Evolutionary conservation across 1,140 invertebrate species (phyloP), one percentile per base, ranked within the genome.

Genomic region (Potamilus streckersoni): DNA sequence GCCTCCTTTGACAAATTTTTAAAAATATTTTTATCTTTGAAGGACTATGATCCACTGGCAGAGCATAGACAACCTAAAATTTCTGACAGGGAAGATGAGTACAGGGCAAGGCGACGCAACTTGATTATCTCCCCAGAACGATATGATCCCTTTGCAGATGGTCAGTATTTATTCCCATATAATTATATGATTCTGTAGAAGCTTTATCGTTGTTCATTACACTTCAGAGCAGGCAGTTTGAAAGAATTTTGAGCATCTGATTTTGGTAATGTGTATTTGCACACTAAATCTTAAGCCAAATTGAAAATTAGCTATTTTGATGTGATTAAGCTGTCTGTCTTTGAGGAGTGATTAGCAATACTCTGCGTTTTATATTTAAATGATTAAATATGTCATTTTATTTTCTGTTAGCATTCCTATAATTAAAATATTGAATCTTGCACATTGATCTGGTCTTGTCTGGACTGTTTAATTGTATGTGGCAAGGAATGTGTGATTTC

Each of bases 11-110:
- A 38, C 13, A 0, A 55, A 69, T 60, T 62, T 65, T 61, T 27
- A 58, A 69, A 20, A n/a, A 13, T 70, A 73, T 61, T 76, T 86
- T 82, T 81, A 85, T 86, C 83, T 60, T 91, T 92, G 69, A 86
- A 97, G 95, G 97, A 98, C 90, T 96, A 95, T 92, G 98, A 99
- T 92, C 97, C 97, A 2, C 95, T 99, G 93, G 97, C 96, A 31
- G 97, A 99, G 81, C 93, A 96, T 87, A 92, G 96, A 79, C 91
- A 94, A 73, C 94, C 95, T 27, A 89, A 88, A 11, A 97, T 99
- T 89, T 95, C 96, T 1, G 97, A 99, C 82, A 92, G 96, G 76
- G 97, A 99, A 91, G 97, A 98, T 93, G 97, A 99, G 89, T 99
- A 99, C 87, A 92, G 96, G 70, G 94, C 95, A 80, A 95, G 95